A percentile compares a stretch with the other conserved stretches of the same genome.
phyloP scores from a whole-genome alignment of 2,797 vertebrate species.

The Streptopelia turtur region DNA sequence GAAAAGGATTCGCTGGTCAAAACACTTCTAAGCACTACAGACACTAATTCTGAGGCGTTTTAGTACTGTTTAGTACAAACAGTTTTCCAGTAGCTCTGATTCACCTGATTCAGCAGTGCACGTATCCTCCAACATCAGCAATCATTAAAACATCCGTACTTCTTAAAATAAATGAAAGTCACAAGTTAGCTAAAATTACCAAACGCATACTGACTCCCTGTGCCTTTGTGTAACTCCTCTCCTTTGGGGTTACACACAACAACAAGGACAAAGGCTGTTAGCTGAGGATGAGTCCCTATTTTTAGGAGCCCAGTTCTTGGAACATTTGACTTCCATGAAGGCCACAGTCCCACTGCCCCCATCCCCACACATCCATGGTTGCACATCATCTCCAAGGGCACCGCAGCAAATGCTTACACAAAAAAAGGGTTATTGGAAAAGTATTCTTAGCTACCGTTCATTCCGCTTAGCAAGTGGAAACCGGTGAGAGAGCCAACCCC shows the following conservation, averaged over 20 bases:
- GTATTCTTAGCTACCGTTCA: constrained; percentile 24
- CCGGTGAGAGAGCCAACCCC: rapidly evolving
- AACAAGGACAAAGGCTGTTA: not conserved
- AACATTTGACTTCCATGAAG: not conserved
- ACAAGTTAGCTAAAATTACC: not conserved
- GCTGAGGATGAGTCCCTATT: not conserved
- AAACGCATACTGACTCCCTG: not conserved
- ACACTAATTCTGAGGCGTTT: not conserved
- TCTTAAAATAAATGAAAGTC: not conserved
- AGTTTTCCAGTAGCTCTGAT: not conserved
- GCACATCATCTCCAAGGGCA: not conserved
- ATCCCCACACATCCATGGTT: not conserved
- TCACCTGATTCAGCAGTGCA: not conserved
- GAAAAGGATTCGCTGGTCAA: not conserved
- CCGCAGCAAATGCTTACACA: not conserved
- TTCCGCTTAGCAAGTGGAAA: not conserved
- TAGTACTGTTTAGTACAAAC: not conserved
- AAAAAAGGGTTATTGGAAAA: not conserved
- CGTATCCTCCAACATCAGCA: not conserved
- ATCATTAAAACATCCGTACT: not conserved
- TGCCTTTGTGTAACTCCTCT: not conserved
- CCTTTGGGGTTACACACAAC: not conserved
- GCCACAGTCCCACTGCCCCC: not conserved
- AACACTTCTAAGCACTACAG: not conserved
- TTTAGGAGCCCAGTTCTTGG: not conserved